Conservation (phyloP, 2,113 vertebrate genomes). For the Gambusia holbrooki region DNA sequence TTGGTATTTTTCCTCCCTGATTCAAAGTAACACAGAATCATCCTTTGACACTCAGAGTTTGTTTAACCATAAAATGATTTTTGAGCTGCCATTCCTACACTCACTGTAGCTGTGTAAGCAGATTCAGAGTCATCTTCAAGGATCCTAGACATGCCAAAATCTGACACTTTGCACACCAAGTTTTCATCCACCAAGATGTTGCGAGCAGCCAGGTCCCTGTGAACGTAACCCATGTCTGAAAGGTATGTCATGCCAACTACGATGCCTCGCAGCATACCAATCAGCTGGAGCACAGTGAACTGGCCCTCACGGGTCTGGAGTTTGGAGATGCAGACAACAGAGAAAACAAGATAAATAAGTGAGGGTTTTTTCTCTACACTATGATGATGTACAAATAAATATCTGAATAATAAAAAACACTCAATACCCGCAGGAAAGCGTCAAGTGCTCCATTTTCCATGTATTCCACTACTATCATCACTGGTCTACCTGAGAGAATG, state of each 20-base stretch:
- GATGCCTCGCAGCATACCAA: slow-evolving; percentile 94
- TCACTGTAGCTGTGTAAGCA: slow-evolving; percentile 78
- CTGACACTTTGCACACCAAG: slow-evolving; percentile 95
- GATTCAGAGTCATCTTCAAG: slow-evolving; percentile 87
- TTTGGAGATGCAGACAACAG: background rate
- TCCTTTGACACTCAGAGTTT: background rate
- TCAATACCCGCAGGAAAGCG: slow-evolving; percentile 91
- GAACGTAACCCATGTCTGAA: slow-evolving; percentile 83
- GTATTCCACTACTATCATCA: slow-evolving; percentile 97
- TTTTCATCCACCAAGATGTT: slow-evolving; percentile 96
- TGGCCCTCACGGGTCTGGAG: slow-evolving; percentile 92
- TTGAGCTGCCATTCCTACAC: slow-evolving; percentile 14
- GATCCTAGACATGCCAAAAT: slow-evolving; percentile 94
- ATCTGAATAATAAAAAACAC: background rate
- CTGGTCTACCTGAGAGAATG: slow-evolving; percentile 86
- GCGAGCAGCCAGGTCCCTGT: slow-evolving; percentile 83
- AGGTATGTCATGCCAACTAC: slow-evolving; percentile 85
- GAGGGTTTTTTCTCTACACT: background rate
- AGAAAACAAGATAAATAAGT: background rate
- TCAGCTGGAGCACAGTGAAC: slow-evolving; percentile 96
- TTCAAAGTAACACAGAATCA: slow-evolving; percentile 3
- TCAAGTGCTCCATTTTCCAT: slow-evolving; percentile 97
- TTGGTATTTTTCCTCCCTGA: slow-evolving; percentile 96
- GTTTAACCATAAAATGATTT: background rate
- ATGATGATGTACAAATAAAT: background rate